phyloP scores from a whole-genome alignment of 1,140 invertebrate species.

The Drosophila truncata region DNA sequence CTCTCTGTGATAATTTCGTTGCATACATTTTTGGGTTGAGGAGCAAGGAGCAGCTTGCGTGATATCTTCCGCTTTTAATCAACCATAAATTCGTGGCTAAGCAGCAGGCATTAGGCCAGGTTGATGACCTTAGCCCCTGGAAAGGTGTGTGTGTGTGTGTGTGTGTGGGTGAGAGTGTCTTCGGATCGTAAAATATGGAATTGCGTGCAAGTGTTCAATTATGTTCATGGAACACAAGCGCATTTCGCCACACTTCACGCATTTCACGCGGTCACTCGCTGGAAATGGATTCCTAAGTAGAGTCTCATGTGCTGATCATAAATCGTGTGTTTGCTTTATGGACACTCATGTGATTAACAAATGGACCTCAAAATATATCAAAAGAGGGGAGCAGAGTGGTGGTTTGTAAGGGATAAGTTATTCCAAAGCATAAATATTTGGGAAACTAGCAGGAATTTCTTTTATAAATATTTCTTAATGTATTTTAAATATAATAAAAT shows the following conservation, averaged over 20 bases:
- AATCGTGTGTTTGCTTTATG: conserved; percentile 26
- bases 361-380: conserved; percentile 19
- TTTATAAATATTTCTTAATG: too few relatives aligned
- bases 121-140: conserved; percentile 18
- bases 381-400: background rate
- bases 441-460: background rate
- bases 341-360: conserved; percentile 38
- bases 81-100: conserved; percentile 61
- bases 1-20: conserved; percentile 15
- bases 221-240: conserved; percentile 42
- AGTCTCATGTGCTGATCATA: conserved; percentile 46
- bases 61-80: conserved; percentile 71
- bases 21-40: conserved; percentile 46
- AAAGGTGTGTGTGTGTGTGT: background rate
- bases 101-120: conserved; percentile 51
- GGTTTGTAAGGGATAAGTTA: background rate
- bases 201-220: conserved; percentile 78
- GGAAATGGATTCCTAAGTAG: conserved; percentile 76
- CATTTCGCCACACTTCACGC: conserved; percentile 74
- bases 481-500: background rate
- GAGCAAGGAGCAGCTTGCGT: conserved; percentile 51
- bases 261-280: conserved; percentile 56
- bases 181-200: conserved; percentile 75
- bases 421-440: background rate
- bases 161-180: conserved; percentile 33